Evolutionary conservation across 2,888 invertebrate genomes (phyloP).

Genomic region (Cerceris ruficornis): DNA sequence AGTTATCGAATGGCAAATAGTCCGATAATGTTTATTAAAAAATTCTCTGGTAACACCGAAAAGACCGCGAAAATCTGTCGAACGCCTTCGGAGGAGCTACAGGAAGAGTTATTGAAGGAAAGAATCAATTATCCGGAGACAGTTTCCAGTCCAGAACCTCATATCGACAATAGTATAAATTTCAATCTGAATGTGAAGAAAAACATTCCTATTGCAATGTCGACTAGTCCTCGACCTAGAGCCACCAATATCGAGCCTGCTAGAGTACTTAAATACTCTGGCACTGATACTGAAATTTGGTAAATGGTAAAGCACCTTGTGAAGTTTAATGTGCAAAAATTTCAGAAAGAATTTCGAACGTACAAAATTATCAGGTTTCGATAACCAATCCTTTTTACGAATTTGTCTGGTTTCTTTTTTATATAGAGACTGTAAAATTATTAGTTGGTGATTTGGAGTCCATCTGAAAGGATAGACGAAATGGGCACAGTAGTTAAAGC

Average conservation of each 20-base stretch:
- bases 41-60: slow-evolving; percentile 69
- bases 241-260: slow-evolving; percentile 86
- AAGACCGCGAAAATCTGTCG: slow-evolving; percentile 75
- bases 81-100: slow-evolving; percentile 78
- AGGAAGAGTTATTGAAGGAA: slow-evolving; percentile 84
- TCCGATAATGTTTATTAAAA: slow-evolving; percentile 86
- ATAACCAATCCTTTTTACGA: too few species aligned
- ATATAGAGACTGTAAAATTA: too few species aligned
- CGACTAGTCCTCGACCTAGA: slow-evolving; percentile 85
- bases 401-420: too few species aligned
- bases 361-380: background rate
- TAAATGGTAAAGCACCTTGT: slow-evolving; percentile 77
- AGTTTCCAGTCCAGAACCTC: slow-evolving; percentile 82
- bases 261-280: slow-evolving; percentile 86
- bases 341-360: background rate
- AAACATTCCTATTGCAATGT: slow-evolving; percentile 46
- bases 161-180: slow-evolving; percentile 74
- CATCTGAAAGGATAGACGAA: too few species aligned
- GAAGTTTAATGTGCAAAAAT: background rate
- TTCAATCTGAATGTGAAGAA: slow-evolving; percentile 76
- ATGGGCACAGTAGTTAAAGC: background rate
- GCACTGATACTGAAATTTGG: slow-evolving; percentile 90
- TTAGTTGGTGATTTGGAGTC: too few species aligned
- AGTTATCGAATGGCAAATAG: slow-evolving; percentile 93
- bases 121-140: slow-evolving; percentile 88